Evolutionary conservation across 1,140 invertebrate genomes (phyloP), one percentile per base, ranked within the genome.

Genomic region (Stegodyphus dumicola): DNA sequence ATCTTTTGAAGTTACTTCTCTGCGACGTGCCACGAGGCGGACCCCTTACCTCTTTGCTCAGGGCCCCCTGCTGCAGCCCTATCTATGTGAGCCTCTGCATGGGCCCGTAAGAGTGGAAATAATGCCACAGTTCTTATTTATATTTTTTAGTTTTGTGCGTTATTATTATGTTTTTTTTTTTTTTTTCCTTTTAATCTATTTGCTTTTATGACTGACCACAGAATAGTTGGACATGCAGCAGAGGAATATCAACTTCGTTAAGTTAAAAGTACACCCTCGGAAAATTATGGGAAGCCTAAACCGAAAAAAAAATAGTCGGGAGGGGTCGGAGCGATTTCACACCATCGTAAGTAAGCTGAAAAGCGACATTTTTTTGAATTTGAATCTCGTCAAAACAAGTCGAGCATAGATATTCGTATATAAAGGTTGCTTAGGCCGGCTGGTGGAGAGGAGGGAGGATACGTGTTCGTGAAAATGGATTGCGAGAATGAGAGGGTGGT

Each of bases 201-300:
- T 51, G n/a, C 80, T 75, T 83, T 77, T 85, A 54, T 85, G 64
- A 85, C 53, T 85, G 81, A 85, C 81, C 80, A 71, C 80, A 64
- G 70, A 81, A 56, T 60, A 11, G 54, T 51, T 11, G 78, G 66
- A 56, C 56, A 56, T 17, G 10, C 33, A 17, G 49, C 2, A 60
- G 15, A 60, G 60, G 13, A 83, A 74, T 83, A 83, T 83, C 80
- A 81, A 15, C 71, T 83, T 83, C 80, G 80, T 83, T 83, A 83
- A 79, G 52, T 69, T 67, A 73, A 67, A 69, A 78, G 65, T 52
- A 52, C 64, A 18, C 33, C 75, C 52, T 66, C n/a, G 18, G 67
- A 80, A 67, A 48, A 65, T 18, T 6, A 65, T 18, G 49, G 49
- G 33, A 71, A 71, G 2, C 49, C 33, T 9, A 11, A 49, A 71